Evolutionary conservation across 2,888 invertebrate species (phyloP).

Genomic region (Pheosia tremula): DNA sequence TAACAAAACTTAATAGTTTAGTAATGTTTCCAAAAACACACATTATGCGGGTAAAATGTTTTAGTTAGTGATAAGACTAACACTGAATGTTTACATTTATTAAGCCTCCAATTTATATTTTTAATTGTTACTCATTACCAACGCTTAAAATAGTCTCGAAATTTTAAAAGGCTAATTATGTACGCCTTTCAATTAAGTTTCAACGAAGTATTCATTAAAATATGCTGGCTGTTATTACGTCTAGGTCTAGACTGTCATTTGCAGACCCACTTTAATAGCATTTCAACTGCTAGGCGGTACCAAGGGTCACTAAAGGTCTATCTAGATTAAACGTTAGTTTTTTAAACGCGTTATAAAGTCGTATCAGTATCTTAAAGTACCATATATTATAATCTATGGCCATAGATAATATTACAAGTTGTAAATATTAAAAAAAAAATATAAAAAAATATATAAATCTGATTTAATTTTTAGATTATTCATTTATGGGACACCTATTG

Average conservation of each 20-base stretch:
- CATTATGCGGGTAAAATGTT: too few species aligned
- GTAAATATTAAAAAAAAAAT: too few species aligned
- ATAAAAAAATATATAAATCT: too few species aligned
- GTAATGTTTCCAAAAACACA: too few species aligned
- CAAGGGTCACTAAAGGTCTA: background rate
- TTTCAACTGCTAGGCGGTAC: background rate
- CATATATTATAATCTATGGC: too few species aligned
- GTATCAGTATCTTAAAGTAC: too few species aligned
- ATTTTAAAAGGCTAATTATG: background rate
- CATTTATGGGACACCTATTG: too few species aligned
- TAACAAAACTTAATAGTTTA: too few species aligned
- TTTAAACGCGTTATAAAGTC: too few species aligned
- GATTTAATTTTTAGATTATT: too few species aligned
- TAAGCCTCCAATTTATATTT: background rate
- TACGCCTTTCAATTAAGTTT: background rate
- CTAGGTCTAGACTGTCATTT: background rate
- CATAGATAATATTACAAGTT: too few species aligned
- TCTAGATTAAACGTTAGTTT: background rate
- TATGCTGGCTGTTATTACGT: background rate
- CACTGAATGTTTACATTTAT: background rate
- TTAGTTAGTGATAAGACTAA: too few species aligned
- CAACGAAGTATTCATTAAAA: background rate
- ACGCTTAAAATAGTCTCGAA: background rate
- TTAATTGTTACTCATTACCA: background rate
- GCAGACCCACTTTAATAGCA: background rate